Percentiles rank a stretch among this genome's conserved stretches.
These are phyloP conservation scores for Tautogolabrus adspersus DNA, from an alignment of 2,113 vertebrate species.

Conservation along the genomic window DNA sequence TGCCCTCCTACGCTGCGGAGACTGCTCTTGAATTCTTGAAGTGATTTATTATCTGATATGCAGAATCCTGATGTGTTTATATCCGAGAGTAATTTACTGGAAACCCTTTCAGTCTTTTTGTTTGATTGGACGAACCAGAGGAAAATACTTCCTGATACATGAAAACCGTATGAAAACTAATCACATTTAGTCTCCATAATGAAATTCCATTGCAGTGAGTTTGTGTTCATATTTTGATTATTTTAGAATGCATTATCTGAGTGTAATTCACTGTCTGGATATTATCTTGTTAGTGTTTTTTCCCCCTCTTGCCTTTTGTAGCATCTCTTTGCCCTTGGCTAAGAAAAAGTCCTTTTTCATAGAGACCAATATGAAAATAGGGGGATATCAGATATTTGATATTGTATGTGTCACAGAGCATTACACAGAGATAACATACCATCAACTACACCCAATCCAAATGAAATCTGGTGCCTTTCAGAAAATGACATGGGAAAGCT, in stretches of 20 bases:
- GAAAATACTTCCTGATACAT: conserved; percentile 73
- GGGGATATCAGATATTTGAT: conserved; percentile 68
- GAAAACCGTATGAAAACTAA: conserved; percentile 79
- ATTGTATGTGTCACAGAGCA: conserved; percentile 66
- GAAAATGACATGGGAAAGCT: conserved; percentile 48
- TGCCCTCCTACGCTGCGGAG: conserved; percentile 72
- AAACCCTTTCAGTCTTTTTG: conserved; percentile 76
- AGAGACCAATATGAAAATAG: conserved; percentile 70
- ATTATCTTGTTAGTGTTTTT: conserved; percentile 72
- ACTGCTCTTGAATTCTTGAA: conserved; percentile 69
- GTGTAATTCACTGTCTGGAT: conserved; percentile 77
- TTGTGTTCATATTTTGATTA: conserved; percentile 82
- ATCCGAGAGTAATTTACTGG: conserved; percentile 77
- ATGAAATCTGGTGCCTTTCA: conserved; percentile 65
- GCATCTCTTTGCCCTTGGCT: conserved; percentile 70
- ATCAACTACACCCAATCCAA: conserved; percentile 51
- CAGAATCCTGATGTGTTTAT: conserved; percentile 78
- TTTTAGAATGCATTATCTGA: conserved; percentile 81
- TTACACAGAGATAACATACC: conserved; percentile 61
- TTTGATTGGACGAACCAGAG: conserved; percentile 74
- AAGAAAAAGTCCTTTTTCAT: conserved; percentile 54
- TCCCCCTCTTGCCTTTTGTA: conserved; percentile 52
- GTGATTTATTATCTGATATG: conserved; percentile 75
- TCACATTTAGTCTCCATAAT: conserved; percentile 78
- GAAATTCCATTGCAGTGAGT: conserved; percentile 76